phyloP scores from a whole-genome alignment of 2,888 invertebrate genomes.

The Lasioglossum morio region DNA sequence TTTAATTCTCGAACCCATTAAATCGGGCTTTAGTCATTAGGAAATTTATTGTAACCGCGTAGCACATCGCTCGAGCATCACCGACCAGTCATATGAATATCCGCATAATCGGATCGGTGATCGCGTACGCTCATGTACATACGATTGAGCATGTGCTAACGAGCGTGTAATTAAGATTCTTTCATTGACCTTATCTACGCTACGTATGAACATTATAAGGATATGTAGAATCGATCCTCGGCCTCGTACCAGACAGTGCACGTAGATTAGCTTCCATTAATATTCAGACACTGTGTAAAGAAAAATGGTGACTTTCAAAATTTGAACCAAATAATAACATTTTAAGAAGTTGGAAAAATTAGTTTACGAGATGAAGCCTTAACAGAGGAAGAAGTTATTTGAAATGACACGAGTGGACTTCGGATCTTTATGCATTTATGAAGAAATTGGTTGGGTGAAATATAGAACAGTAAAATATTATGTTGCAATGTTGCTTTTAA shows the following conservation, averaged over 20 bases:
- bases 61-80: constrained; percentile 32
- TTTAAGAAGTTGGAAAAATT: not conserved
- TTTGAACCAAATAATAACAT: not conserved
- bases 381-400: no score
- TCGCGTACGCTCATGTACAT: constrained; percentile 27
- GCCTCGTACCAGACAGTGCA: not conserved
- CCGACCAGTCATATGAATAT: not conserved
- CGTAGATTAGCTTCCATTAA: not conserved
- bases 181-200: constrained; percentile 13
- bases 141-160: constrained; percentile 29
- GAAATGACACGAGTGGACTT: no score
- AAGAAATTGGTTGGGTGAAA: no score
- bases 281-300: not conserved
- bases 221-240: constrained; percentile 22
- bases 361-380: not conserved
- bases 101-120: constrained; percentile 28
- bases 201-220: constrained; percentile 21
- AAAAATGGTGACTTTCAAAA: not conserved
- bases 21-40: constrained; percentile 29
- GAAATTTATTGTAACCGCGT: constrained; percentile 5
- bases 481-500: no score
- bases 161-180: constrained; percentile 41
- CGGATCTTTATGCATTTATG: no score
- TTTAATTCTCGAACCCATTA: constrained; percentile 24
- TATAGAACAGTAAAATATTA: no score